Evolutionary conservation across 2,888 invertebrate species (phyloP).

Genomic region (Melitaea athalia): DNA sequence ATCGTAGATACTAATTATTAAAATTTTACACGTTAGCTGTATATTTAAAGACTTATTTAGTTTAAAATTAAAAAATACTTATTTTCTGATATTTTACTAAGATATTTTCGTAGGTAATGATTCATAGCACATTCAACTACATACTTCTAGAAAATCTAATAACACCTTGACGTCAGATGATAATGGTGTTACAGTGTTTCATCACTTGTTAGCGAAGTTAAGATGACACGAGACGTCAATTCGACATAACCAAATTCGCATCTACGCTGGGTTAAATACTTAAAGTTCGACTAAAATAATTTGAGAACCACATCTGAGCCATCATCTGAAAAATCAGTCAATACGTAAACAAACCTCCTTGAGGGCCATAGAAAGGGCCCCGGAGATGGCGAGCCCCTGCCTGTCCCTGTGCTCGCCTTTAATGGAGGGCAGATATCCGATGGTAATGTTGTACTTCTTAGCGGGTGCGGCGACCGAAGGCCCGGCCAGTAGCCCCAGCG

Average conservation of each 20-base stretch:
- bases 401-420: conserved; percentile 89
- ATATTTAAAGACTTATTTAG: neutral
- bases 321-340: neutral
- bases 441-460: conserved; percentile 84
- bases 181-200: no score
- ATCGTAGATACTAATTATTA: no score
- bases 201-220: no score
- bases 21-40: no score
- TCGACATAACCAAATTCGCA: no score
- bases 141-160: no score
- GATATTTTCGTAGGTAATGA: no score
- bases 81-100: no score
- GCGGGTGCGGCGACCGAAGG: conserved; percentile 68
- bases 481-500: conserved; percentile 82
- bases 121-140: no score
- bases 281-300: neutral
- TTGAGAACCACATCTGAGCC: neutral
- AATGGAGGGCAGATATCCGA: conserved; percentile 93
- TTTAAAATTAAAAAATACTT: neutral
- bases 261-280: no score
- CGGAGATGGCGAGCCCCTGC: conserved; percentile 93
- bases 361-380: conserved; percentile 94
- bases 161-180: no score
- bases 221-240: no score
- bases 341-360: conserved; percentile 84